Evolutionary conservation across 2,113 vertebrate genomes (phyloP), one percentile per base, ranked within the genome.

Genomic region (Hystrix cristata): DNA sequence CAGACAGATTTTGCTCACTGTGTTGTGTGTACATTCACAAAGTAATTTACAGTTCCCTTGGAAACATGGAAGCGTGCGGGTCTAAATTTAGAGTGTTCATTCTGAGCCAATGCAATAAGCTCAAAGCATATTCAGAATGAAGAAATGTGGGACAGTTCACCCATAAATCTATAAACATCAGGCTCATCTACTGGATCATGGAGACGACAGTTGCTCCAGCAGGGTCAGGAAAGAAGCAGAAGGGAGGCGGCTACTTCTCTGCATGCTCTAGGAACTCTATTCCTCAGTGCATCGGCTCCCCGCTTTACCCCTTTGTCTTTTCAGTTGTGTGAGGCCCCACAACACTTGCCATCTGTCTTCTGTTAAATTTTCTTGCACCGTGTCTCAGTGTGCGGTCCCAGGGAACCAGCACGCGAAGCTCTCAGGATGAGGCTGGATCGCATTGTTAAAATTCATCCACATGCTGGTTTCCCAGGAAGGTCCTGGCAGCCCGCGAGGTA

Each of bases 41-140:
- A 96, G 92, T 97, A 96, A 98, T 97, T 98, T 97, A 97, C 96
- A 96, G 98, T 98, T 98, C 96, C 98, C 98, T 98, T 98, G 98
- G 98, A 98, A 98, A 98, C 98, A 97, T 95, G 96, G 92, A 88
- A 96, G 92, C 97, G 96, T 96, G 97, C 57, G 85, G 72, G 78
- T 96, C 98, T 98, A 98, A 98, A 97, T 97, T 97, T 98, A 98
- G 97, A 95, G 90, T 64, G 85, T 91, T 97, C 97, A 94, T 94
- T 97, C 92, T 96, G 96, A 97, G 95, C 81, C 4, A 43, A 78
- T 85, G 95, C 89, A 96, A 96, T 89, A 86, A 97, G 86, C 92
- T 88, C 96, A 92, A 95, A 97, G 95, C 90, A 95, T 93, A 97
- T 97, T 94, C 97, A 91, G 90, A 95, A 83, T 79, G 94, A 90